Base-by-base conservation (phyloP, 2,888 invertebrate species). In the Drosophila imparisetae region DNA sequence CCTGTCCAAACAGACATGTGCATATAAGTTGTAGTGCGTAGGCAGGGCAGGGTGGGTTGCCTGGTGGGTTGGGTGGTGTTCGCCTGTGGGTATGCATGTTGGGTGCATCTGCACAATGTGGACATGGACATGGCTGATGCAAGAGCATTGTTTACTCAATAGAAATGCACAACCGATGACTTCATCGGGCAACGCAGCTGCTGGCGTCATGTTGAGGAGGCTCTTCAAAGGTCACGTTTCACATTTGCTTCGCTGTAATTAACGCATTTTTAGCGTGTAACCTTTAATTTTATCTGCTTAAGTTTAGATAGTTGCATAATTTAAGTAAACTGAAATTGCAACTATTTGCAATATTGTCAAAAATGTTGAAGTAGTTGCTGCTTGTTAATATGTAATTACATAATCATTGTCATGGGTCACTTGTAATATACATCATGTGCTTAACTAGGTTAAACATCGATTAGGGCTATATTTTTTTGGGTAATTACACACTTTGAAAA, bases 101-200 rank as follows among this genome's bases (percentile, higher is more conserved):
- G 15, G 8, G 1, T 59, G 60, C 63, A 58, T 29, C 55, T 63
- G 66, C 61, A 66, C 53, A 58, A 67, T 70, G 42, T 61, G 58
- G 50, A 54, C 63, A 49, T 61, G 58, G 50, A 54, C 63, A 49
- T 72, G 66, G 67, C 63, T 60, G 64, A 60, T 62, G 52, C n/a
- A 62, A 49, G 62, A 52, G 63, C 42, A 59, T 27, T 69, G 45
- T 53, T 68, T 64, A 53, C 49, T 38, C 34, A 29, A 42, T 18
- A 36, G 21, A 61, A 68, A 61, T 68, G 55, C 66, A 60, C 71
- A 64, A 58, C 61, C 74, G 86, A 83, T 83, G 86, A 83, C 81
- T 75, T 83, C 82, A 83, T 83, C 74, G 61, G 34, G 36, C 32
- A 48, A 48, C 50, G 60, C 55, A 52, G 32, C 32, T 32, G 60